These are phyloP conservation scores for Cebidichthys violaceus DNA, from an alignment of 2,113 vertebrate species.

Conservation along the genomic window DNA sequence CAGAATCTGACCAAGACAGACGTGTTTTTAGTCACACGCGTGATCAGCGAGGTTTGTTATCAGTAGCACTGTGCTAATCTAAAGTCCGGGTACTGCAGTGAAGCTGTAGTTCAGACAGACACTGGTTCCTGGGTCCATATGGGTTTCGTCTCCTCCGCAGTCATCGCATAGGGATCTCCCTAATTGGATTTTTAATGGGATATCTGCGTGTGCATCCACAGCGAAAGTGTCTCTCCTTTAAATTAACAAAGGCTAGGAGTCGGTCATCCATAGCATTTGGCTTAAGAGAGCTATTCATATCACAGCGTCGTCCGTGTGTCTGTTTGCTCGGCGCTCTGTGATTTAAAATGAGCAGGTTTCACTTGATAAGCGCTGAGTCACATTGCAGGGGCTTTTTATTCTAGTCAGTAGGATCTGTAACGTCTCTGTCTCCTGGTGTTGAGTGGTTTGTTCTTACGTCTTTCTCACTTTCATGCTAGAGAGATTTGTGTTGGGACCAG, in stretches of 20 bases:
- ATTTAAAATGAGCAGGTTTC: constrained; percentile 26
- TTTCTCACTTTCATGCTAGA: constrained; percentile 39
- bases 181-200: constrained; percentile 69
- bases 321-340: constrained; percentile 14
- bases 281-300: constrained; percentile 24
- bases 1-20: constrained; percentile 19
- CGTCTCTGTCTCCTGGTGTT: constrained; percentile 23
- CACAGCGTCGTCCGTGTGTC: background rate
- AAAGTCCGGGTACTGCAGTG: constrained; percentile 7
- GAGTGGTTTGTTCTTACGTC: constrained; percentile 22
- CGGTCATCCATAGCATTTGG: constrained; percentile 32
- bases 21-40: background rate
- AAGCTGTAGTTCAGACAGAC: constrained; percentile 33
- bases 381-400: constrained; percentile 38
- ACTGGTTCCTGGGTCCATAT: constrained; percentile 5
- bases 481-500: constrained; percentile 42
- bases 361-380: constrained; percentile 24
- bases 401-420: constrained; percentile 13
- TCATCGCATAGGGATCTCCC: constrained; percentile 11
- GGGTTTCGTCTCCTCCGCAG: constrained; percentile 21
- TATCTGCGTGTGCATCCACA: constrained; percentile 47
- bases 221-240: constrained; percentile 34
- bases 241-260: constrained; percentile 39
- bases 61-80: constrained; percentile 15
- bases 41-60: constrained; percentile 26